These are phyloP conservation scores for Antheraea assamensis DNA, from an alignment of 2,888 invertebrate genomes.

Conservation along the genomic window DNA sequence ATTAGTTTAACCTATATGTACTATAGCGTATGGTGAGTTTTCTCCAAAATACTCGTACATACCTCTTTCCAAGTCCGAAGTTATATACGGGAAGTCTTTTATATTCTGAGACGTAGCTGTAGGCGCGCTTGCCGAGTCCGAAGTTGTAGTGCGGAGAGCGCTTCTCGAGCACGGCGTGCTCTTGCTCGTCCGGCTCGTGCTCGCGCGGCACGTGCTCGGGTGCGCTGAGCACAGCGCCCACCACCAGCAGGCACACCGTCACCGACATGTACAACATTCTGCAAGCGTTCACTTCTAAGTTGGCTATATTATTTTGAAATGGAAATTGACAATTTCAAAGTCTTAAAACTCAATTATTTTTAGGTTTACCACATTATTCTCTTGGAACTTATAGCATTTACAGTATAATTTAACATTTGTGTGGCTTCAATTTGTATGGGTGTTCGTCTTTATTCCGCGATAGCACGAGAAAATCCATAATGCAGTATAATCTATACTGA, in stretches of 20 bases:
- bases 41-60: neutral
- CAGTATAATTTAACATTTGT: too few species aligned
- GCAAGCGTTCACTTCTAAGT: conserved; percentile 34
- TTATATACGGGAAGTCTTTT: conserved; percentile 83
- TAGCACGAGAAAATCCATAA: too few species aligned
- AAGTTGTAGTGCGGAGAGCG: conserved; percentile 80
- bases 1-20: too few species aligned
- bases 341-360: too few species aligned
- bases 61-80: conserved; percentile 84
- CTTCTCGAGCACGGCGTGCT: conserved; percentile 56
- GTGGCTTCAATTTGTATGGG: too few species aligned
- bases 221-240: conserved; percentile 62
- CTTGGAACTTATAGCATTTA: too few species aligned
- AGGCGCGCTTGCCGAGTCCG: conserved; percentile 79
- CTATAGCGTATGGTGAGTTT: too few species aligned
- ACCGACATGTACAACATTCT: conserved; percentile 69
- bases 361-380: too few species aligned
- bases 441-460: too few species aligned
- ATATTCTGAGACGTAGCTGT: conserved; percentile 84
- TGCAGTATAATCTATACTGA: too few species aligned
- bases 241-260: conserved; percentile 56
- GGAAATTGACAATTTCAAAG: neutral
- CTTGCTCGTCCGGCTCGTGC: conserved; percentile 34
- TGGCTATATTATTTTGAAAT: neutral
- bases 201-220: conserved; percentile 55